phyloP scores from a whole-genome alignment of 2,113 vertebrate genomes.

The Otis tarda region DNA sequence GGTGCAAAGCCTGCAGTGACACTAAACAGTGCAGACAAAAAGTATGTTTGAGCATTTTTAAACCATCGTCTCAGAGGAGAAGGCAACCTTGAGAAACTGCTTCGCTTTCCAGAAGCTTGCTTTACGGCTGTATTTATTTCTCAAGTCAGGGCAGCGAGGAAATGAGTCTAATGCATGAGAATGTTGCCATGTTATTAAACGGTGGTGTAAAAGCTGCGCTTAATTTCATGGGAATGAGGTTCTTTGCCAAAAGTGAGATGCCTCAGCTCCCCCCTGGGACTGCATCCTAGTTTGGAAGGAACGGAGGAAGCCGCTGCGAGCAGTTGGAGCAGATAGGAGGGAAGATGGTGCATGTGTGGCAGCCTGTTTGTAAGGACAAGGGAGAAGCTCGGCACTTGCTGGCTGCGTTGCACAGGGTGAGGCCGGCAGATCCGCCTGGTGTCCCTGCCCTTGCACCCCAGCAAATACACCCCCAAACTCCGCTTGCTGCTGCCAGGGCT shows the following conservation, averaged over 20 bases:
- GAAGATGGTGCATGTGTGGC: not conserved
- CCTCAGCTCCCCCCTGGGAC: slow-evolving; percentile 81
- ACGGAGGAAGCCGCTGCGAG: slow-evolving; percentile 70
- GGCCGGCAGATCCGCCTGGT: too few relatives aligned
- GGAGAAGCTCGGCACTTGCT: slow-evolving; percentile 50
- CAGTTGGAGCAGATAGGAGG: slow-evolving; percentile 35
- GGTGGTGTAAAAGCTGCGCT: slow-evolving; percentile 77
- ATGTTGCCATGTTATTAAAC: slow-evolving; percentile 74
- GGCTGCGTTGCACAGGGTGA: not conserved
- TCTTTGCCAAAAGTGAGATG: slow-evolving; percentile 88
- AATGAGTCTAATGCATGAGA: slow-evolving; percentile 68
- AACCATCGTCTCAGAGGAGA: not conserved
- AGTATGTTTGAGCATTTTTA: not conserved
- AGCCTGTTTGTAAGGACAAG: slow-evolving; percentile 44
- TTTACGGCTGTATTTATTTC: not conserved
- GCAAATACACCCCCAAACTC: fast-evolving
- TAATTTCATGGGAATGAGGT: slow-evolving; percentile 91
- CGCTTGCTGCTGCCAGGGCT: not conserved
- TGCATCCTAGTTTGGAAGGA: slow-evolving; percentile 69
- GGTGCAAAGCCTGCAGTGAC: not conserved
- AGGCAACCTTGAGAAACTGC: not conserved
- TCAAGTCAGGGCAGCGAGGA: slow-evolving; percentile 37
- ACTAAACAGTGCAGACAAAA: not conserved
- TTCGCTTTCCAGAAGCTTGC: not conserved
- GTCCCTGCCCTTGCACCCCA: not conserved